Evolutionary conservation across 2,797 vertebrate genomes (phyloP), one percentile per base, ranked within the genome.

Genomic region (Acrossocheilus wenchowensis): DNA sequence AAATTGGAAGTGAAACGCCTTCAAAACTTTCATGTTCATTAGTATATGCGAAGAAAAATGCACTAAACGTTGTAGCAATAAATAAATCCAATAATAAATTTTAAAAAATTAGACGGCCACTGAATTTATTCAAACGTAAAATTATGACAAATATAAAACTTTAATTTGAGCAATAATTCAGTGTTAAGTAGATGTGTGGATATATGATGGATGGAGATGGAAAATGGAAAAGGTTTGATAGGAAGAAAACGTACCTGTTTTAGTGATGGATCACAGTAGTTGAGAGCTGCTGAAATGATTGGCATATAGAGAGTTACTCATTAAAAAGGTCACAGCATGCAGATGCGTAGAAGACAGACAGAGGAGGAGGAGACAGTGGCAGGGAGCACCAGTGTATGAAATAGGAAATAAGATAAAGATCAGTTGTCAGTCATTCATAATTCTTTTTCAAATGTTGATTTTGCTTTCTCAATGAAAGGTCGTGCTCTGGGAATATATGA

Each of bases 371-470:
- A 83, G 82, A 68, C 30, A 62, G 14, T n/a, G 54, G 3, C 39
- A 71, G n/a, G 45, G 48, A 69, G 34, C 54, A 60, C 50, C 64
- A 45, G 26, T 26, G 36, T 77, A 43, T 34, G 66, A 83, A 78
- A 81, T 50, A 80, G 83, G 57, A 85, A 78, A 78, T 69, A 45
- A 23, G 85, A 90, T 87, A 89, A 88, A 36, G 73, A 89, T 89
- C 89, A 84, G 73, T 45, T 43, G 36, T 10, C 36, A 26, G 26
- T 84, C 82, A 89, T 84, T 89, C 85, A 88, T 54, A 87, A n/a
- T 78, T 77, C 57, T 86, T 4, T 71, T 48, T 85, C 30, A 45
- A 45, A 85, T 57, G 12, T 15, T 83, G 0, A 72, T 48, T 60
- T 79, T 15, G n/a, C 5, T 34, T 72, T 60, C 75, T 85, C 64